Evolutionary conservation across 2,797 vertebrate species (phyloP).

Genomic region (Bufotes viridis): DNA sequence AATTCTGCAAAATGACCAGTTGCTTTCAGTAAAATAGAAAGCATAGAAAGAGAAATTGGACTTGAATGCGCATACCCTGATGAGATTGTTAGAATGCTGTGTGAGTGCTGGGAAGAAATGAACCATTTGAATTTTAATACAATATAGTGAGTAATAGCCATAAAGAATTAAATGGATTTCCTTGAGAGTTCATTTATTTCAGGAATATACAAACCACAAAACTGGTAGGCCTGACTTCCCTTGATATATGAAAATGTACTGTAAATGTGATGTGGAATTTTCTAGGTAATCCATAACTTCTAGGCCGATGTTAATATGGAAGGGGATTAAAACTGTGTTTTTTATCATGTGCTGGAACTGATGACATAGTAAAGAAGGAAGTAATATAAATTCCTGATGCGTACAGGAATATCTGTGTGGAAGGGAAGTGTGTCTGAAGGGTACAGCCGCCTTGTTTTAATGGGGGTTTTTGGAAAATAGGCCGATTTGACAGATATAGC

Average conservation of each 20-base stretch:
- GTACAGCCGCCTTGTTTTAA: not conserved
- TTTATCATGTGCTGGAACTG: constrained; percentile 30
- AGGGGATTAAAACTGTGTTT: constrained; percentile 19
- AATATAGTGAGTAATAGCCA: constrained; percentile 22
- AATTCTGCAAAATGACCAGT: constrained; percentile 4
- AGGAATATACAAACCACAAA: constrained; percentile 25
- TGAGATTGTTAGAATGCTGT: not conserved
- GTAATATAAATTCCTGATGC: constrained; percentile 42
- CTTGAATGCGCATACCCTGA: not conserved
- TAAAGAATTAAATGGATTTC: constrained; percentile 39
- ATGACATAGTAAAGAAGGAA: constrained; percentile 35
- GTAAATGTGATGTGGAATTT: constrained; percentile 24
- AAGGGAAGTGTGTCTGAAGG: not conserved
- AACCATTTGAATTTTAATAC: constrained; percentile 29
- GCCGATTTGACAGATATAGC: not conserved
- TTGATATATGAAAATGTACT: constrained; percentile 35
- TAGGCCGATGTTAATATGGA: constrained; percentile 25
- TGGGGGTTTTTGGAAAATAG: not conserved
- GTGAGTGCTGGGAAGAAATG: not conserved
- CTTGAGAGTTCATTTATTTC: constrained; percentile 49
- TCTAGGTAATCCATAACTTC: constrained; percentile 42
- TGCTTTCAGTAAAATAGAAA: not conserved
- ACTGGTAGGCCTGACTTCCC: not conserved
- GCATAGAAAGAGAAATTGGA: not conserved
- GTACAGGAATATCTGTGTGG: constrained; percentile 11